These are phyloP conservation scores for Azorinus chamasolen DNA, from an alignment of 2,888 invertebrate genomes.

Conservation along the genomic window DNA sequence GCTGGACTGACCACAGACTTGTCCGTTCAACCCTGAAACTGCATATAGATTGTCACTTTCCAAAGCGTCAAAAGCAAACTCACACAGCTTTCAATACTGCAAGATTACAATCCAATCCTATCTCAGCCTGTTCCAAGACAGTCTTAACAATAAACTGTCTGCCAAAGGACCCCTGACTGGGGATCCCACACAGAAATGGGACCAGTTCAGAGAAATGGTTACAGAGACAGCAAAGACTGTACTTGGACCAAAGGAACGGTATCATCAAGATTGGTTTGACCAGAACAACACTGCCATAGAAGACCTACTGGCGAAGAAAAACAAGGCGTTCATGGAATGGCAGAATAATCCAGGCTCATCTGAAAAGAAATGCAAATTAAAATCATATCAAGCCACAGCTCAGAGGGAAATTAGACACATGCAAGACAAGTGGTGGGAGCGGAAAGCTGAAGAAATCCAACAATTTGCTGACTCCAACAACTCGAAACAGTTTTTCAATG, in stretches of 20 bases:
- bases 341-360: neutral
- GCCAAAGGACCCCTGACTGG: too few species aligned
- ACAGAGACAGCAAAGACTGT: too few species aligned
- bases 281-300: neutral
- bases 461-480: conserved; percentile 19
- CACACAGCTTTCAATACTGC: neutral
- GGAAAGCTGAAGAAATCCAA: conserved; percentile 32
- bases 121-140: neutral
- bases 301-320: neutral
- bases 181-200: too few species aligned
- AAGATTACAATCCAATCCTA: neutral
- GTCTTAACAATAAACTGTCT: too few species aligned
- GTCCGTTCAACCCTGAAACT: too few species aligned
- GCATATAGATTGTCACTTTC: neutral
- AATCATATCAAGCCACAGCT: conserved; percentile 3
- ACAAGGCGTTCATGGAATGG: neutral
- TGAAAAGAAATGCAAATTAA: neutral
- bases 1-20: too few species aligned
- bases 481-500: conserved; percentile 7
- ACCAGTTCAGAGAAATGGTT: too few species aligned
- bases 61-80: neutral
- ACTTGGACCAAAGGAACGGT: too few species aligned
- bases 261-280: neutral
- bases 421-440: conserved; percentile 29
- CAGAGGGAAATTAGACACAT: conserved; percentile 10